Conservation (phyloP, 2,113 vertebrate species). For the Hipposideros armiger region DNA sequence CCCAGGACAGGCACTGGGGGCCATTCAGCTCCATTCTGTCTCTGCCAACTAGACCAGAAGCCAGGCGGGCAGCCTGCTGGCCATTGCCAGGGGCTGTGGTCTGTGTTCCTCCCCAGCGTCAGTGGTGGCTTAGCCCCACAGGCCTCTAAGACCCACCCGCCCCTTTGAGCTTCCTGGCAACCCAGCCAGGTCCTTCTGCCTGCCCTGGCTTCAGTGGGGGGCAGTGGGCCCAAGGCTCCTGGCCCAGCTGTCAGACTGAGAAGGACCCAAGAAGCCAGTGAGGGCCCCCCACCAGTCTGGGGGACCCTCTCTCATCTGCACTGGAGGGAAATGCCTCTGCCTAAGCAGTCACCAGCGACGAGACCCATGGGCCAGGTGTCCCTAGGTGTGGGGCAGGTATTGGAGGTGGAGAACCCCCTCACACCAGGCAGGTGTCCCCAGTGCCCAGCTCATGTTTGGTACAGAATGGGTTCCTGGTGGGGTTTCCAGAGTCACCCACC, state of each 20-base stretch:
- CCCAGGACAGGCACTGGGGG: background rate
- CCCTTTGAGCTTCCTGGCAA: background rate
- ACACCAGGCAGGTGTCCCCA: background rate
- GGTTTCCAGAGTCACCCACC: background rate
- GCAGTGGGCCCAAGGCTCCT: background rate
- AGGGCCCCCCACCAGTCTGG: background rate
- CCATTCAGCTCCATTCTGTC: background rate
- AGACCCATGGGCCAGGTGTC: background rate
- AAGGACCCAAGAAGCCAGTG: too few species aligned
- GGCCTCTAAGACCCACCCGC: background rate
- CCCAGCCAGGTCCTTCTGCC: background rate
- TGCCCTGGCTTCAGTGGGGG: background rate
- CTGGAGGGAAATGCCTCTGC: background rate
- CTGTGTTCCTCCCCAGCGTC: background rate
- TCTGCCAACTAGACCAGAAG: slow-evolving; percentile 37
- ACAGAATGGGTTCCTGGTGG: background rate
- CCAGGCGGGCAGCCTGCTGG: background rate
- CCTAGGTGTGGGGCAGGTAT: background rate
- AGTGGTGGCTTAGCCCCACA: background rate
- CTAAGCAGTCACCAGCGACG: background rate
- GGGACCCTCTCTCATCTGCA: too few species aligned
- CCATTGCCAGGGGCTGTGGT: background rate
- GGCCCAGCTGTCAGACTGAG: background rate
- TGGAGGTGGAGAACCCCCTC: background rate
- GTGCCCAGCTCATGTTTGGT: background rate